Conservation (phyloP, 2,797 vertebrate genomes). For the Poecilia gillii region DNA sequence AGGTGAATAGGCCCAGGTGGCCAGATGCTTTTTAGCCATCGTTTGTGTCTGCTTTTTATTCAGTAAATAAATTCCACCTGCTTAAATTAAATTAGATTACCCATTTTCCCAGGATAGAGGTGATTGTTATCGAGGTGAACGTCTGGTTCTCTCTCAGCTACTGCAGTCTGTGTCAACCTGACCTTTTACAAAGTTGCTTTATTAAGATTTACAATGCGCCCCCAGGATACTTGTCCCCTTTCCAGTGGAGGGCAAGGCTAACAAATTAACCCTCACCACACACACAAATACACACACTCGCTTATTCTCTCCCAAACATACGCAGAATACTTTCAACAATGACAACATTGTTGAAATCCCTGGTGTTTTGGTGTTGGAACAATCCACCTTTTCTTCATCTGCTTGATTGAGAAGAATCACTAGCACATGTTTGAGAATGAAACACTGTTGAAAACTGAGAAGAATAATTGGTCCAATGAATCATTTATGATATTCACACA, state of each 20-base stretch:
- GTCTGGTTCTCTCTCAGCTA: conserved; percentile 29
- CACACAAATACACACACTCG: conserved; percentile 15
- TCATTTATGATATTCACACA: conserved; percentile 68
- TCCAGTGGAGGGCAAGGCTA: conserved; percentile 51
- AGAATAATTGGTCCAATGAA: conserved; percentile 64
- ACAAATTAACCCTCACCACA: conserved; percentile 53
- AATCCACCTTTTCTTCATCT: conserved; percentile 19
- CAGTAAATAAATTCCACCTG: conserved; percentile 22
- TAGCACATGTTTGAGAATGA: conserved; percentile 29
- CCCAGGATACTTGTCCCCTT: conserved; percentile 49
- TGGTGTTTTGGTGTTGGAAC: conserved; percentile 13
- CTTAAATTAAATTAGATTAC: conserved; percentile 35
- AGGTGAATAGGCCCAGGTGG: conserved; percentile 60
- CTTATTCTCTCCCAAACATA: conserved; percentile 16
- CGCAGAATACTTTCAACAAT: conserved; percentile 15
- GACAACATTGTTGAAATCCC: conserved; percentile 30
- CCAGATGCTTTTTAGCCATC: conserved; percentile 18
- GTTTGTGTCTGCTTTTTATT: conserved; percentile 31
- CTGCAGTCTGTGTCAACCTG: conserved; percentile 42
- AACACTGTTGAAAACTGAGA: conserved; percentile 34
- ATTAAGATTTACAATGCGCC: conserved; percentile 59
- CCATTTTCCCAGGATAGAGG: conserved; percentile 20
- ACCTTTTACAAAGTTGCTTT: conserved; percentile 64
- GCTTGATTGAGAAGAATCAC: conserved; percentile 17
- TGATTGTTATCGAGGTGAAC: conserved; percentile 23